Conservation (phyloP, 2,113 vertebrate genomes). For the Actinemys pallida region DNA sequence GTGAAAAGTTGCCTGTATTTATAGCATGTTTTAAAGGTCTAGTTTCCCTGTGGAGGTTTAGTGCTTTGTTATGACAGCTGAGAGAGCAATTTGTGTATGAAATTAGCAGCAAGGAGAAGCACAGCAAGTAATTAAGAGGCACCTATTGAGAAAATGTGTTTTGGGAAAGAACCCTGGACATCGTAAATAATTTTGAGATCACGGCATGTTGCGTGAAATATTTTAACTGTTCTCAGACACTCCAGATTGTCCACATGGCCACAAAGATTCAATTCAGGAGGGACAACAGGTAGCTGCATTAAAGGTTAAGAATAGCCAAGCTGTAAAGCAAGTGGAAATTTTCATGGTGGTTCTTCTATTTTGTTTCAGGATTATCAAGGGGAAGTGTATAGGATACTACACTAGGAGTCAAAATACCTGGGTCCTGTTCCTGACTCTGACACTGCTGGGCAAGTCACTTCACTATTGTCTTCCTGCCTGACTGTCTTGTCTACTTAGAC, state of each 20-base stretch:
- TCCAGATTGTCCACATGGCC: neutral
- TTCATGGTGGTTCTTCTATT: neutral
- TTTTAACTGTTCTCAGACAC: neutral
- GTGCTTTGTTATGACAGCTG: neutral
- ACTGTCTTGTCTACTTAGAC: neutral
- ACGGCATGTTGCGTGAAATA: neutral
- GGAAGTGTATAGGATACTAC: rapidly evolving
- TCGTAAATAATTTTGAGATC: neutral
- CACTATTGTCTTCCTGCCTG: neutral
- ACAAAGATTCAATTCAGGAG: neutral
- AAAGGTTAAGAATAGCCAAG: neutral
- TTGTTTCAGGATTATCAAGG: neutral
- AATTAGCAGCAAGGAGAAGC: neutral
- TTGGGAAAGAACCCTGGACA: neutral
- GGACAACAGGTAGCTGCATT: neutral
- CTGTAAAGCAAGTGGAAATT: neutral
- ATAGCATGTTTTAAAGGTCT: neutral
- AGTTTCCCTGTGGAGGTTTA: neutral
- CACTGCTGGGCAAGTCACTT: neutral
- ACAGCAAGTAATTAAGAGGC: neutral
- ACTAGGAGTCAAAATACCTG: neutral
- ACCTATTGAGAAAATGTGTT: neutral
- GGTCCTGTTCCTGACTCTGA: neutral
- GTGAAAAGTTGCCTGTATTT: neutral
- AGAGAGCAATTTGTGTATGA: neutral